Evolutionary conservation across 1,140 invertebrate species (phyloP), one percentile per base, ranked within the genome.

Genomic region (Bombus consobrinus): DNA sequence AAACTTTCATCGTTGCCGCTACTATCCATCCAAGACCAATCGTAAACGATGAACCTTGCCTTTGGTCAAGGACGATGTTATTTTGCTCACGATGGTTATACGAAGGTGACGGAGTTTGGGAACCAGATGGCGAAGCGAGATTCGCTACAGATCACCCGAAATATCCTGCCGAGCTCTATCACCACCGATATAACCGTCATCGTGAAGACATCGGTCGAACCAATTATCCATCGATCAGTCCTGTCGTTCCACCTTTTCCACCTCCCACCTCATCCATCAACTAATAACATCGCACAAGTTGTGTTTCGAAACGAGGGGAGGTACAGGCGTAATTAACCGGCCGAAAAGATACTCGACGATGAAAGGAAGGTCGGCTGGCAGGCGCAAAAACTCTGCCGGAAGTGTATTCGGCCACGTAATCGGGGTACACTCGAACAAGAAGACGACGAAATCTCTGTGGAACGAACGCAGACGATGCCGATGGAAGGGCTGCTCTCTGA

Each of bases 331-430:
- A 85, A 85, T 85, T 71, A 79, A 62, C 76, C 83, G 37, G 39
- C 39, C 64, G 76, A 59, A 85, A 84, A 83, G 81, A 79, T 47
- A 84, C 39, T 41, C n/a, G n/a, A 37, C 77, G 76, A 73, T 73
- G 83, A 85, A 80, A 80, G 83, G 68, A 73, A 43, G 83, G 53
- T 32, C 22, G 59, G 43, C 6, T n/a, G 5, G 37, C 18, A 43
- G 32, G 22, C 47, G 75, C 76, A 85, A 85, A 85, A 85, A 85
- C 83, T 78, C 34, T 39, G 78, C n/a, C 83, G 83, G 83, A 85
- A 80, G 83, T 80, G 83, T 85, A 80, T 47, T 85, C 66, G 83
- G 66, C 68, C 83, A 80, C 83, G 77, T 73, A 73, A 85, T 85
- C 68, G 57, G 80, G 78, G 37, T 73, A 69, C 78, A 68, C 59